Base-by-base conservation (phyloP, 2,888 invertebrate species). In the Melinopterus prodromus region DNA sequence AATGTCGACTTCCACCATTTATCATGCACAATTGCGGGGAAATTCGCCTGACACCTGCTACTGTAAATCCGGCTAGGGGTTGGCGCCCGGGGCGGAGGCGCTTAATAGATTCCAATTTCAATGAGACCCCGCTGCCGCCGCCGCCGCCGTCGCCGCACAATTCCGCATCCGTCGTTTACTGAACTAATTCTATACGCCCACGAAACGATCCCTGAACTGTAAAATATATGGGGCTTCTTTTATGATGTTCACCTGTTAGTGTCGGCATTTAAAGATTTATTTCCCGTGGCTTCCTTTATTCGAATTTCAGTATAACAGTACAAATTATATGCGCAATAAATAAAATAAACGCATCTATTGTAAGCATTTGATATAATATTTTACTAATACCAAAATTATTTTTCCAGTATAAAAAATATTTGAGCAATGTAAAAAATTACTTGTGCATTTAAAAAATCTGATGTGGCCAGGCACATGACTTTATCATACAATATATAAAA, bases 1-100 rank as follows among this genome's bases (percentile, higher is more conserved):
- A 53, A 53, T 53, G 53, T 53, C 53, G 53, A 53, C 53, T 53
- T 53, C 53, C 53, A 53, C 53, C 53, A 53, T 53, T 53, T 53
- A 53, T 53, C 53, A 53, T 53, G 53, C 53, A 53, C 53, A 53
- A 53, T 53, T 53, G 53, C 53, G 7, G 53, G 53, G 53, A 53
- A 53, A 53, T 53, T 53, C 53, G 53, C 53, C 7, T 12, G 53
- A 53, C 53, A 53, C 53, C 53, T 53, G 53, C 53, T 53, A 53
- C 53, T 53, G 53, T 53, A 53, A 53, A 53, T 53, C 53, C 53
- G 53, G 53, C 12, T 53, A 2, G 1, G 12, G 53, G 53, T 53
- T 53, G 53, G 53, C 1, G 1, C 53, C 53, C 53, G 53, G 53
- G 53, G 53, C 53, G 53, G 53, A 53, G 7, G 7, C 53, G 53